Evolutionary conservation across 2,797 vertebrate species (phyloP).

Genomic region (Coreius guichenoti): DNA sequence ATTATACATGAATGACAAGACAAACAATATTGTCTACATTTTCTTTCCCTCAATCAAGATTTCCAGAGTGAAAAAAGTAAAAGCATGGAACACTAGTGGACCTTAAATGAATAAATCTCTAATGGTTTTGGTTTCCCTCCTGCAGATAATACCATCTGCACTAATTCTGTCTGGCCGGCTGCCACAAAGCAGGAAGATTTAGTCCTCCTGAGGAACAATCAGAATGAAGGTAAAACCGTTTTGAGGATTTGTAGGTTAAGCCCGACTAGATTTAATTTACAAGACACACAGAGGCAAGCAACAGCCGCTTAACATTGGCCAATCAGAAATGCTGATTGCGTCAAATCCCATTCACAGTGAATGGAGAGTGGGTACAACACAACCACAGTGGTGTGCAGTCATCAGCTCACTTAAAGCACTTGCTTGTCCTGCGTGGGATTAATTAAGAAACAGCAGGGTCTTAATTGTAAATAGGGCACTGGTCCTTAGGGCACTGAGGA

Average conservation of each 20-base stretch:
- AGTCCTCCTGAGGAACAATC: slow-evolving; percentile 80
- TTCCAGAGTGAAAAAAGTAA: slow-evolving; percentile 1
- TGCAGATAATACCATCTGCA: slow-evolving; percentile 71
- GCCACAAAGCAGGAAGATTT: slow-evolving; percentile 81
- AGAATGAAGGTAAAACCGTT: slow-evolving; percentile 84
- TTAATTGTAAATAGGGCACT: slow-evolving; percentile 49
- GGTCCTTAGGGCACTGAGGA: not conserved
- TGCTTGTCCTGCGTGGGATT: slow-evolving; percentile 42
- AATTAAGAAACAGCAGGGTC: slow-evolving; percentile 53
- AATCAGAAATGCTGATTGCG: not conserved
- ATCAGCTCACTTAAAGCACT: slow-evolving; percentile 36
- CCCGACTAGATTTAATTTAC: slow-evolving; percentile 53
- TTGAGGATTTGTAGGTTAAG: slow-evolving; percentile 66
- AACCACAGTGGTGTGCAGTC: slow-evolving; percentile 15
- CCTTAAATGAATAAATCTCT: slow-evolving; percentile 41
- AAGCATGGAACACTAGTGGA: not conserved
- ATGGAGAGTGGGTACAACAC: slow-evolving; percentile 16
- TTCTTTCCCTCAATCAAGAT: not conserved
- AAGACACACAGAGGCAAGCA: slow-evolving; percentile 23
- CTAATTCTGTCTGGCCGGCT: slow-evolving; percentile 75
- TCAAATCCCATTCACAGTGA: slow-evolving; percentile 31
- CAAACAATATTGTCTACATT: slow-evolving; percentile 3
- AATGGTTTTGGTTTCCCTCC: slow-evolving; percentile 55
- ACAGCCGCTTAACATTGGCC: slow-evolving; percentile 23
- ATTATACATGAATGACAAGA: not conserved